A percentile compares a stretch with the other conserved stretches of the same genome.
phyloP scores from a whole-genome alignment of 1,140 invertebrate species.

The Pseudobourletiella spinata region DNA sequence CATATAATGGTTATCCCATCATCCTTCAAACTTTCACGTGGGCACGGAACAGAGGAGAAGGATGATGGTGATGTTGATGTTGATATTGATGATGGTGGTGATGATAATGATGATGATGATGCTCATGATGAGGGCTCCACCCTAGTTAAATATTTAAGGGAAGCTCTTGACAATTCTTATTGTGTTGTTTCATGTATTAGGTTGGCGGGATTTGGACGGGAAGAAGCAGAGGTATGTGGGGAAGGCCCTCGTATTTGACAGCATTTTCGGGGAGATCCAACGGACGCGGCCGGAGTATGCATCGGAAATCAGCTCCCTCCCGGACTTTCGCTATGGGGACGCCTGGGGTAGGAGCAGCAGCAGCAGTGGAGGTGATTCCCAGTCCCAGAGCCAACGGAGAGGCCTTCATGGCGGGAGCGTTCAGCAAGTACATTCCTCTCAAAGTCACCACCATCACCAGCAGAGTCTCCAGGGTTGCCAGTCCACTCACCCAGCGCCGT shows the following conservation, averaged over 20 bases:
- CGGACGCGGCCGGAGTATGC: slow-evolving; percentile 53
- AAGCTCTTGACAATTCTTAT: too few relatives aligned
- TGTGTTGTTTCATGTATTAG: slow-evolving; percentile 41
- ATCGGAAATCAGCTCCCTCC: slow-evolving; percentile 42
- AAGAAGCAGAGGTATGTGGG: slow-evolving; percentile 57
- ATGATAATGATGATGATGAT: too few relatives aligned
- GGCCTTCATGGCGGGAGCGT: background rate
- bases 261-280: slow-evolving; percentile 61
- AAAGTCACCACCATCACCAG: background rate
- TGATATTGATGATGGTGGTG: too few relatives aligned
- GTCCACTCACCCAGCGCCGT: slow-evolving; percentile 3
- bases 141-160: too few relatives aligned
- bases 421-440: background rate
- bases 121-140: too few relatives aligned
- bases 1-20: too few relatives aligned
- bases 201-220: slow-evolving; percentile 58
- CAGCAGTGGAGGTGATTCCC: background rate
- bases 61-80: too few relatives aligned
- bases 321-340: slow-evolving; percentile 19
- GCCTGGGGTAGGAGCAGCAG: slow-evolving; percentile 24
- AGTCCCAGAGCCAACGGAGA: background rate
- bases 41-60: too few relatives aligned
- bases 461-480: background rate
- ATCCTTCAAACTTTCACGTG: too few relatives aligned
- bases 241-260: slow-evolving; percentile 60